Conservation (phyloP, 2,113 vertebrate species). For the Rhea pennata region DNA sequence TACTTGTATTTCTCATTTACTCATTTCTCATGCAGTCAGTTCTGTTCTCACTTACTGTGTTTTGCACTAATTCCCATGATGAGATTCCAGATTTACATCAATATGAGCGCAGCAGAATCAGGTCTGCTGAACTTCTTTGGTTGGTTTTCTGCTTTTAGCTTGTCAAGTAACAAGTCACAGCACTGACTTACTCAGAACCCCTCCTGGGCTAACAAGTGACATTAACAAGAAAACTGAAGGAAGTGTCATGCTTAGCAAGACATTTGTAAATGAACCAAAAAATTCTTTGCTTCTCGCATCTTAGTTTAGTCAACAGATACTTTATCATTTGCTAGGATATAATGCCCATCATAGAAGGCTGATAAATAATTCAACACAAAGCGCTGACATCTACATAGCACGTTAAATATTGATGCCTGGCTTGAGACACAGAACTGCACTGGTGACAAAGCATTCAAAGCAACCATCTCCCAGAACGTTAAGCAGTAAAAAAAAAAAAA, state of each 20-base stretch:
- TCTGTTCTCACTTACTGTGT: not conserved
- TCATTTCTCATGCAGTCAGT: not conserved
- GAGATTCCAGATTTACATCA: not conserved
- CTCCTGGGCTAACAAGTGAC: not conserved
- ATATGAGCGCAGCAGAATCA: not conserved
- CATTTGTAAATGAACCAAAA: not conserved
- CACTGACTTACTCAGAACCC: not conserved
- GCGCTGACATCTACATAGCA: not conserved
- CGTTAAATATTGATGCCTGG: not conserved
- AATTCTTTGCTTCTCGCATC: not conserved
- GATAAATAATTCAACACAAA: not conserved
- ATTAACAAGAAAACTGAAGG: not conserved
- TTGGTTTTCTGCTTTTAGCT: not conserved
- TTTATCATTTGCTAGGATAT: not conserved
- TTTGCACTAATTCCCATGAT: not conserved
- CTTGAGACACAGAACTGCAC: not conserved
- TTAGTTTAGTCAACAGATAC: not conserved
- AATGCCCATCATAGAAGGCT: not conserved
- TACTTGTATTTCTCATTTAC: not conserved
- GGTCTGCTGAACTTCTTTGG: not conserved
- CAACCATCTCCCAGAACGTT: not conserved
- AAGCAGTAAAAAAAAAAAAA: slow-evolving; percentile 18
- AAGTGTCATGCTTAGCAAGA: not conserved
- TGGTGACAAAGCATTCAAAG: slow-evolving; percentile 8
- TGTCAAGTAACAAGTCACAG: not conserved